These are phyloP conservation scores for Parotia lawesii DNA, from an alignment of 2,113 vertebrate genomes.

Conservation along the genomic window DNA sequence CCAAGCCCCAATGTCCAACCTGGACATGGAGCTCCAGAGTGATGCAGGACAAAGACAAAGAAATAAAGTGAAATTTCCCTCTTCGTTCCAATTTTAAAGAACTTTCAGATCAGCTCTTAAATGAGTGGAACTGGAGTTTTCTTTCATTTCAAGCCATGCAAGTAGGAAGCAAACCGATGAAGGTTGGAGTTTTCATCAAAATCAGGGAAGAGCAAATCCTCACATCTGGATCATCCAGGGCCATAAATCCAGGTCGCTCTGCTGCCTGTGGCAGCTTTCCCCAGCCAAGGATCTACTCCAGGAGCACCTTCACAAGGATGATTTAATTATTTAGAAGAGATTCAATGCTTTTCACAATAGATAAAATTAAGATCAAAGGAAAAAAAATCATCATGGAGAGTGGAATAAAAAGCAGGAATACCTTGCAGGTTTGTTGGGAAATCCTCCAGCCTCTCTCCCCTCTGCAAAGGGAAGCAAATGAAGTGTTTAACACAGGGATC, in stretches of 20 bases:
- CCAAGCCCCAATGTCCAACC: neutral
- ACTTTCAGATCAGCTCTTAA: neutral
- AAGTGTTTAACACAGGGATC: conserved; percentile 49
- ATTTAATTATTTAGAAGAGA: neutral
- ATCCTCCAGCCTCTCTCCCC: neutral
- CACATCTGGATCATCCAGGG: neutral
- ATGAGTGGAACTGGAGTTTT: neutral
- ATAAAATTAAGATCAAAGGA: neutral
- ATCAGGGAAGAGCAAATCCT: neutral
- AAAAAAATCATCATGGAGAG: neutral
- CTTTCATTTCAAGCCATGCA: neutral
- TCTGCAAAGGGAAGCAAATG: conserved; percentile 13
- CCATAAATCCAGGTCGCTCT: neutral
- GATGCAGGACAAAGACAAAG: neutral
- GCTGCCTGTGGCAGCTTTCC: neutral
- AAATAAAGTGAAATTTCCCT: neutral
- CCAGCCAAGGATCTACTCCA: neutral
- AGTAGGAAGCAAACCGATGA: neutral
- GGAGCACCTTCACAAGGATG: neutral
- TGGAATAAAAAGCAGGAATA: neutral
- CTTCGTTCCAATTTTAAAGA: neutral
- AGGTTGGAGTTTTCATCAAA: neutral
- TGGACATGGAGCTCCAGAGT: neutral
- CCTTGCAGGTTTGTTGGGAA: neutral
- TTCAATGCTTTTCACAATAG: neutral